Evolutionary conservation across 2,113 vertebrate species (phyloP).

Genomic region (Bungarus multicinctus): DNA sequence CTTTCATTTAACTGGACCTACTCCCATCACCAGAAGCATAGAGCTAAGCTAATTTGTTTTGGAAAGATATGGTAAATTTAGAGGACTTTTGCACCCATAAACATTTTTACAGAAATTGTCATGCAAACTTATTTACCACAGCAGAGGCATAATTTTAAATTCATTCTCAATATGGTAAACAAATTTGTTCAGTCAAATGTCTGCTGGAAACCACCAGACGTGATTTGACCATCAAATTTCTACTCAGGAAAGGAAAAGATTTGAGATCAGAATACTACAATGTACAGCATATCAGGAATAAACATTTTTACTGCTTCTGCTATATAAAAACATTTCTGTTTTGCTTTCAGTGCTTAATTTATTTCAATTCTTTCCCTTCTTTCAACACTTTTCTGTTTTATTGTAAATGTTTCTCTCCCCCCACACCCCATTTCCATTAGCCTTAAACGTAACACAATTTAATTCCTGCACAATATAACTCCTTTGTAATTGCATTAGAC

Average conservation of each 20-base stretch:
- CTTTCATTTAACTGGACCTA: constrained; percentile 42
- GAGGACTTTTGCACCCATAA: constrained; percentile 35
- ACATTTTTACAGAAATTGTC: constrained; percentile 22
- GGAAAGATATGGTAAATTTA: constrained; percentile 52
- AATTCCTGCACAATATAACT: not conserved
- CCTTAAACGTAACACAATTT: not conserved
- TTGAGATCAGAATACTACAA: constrained; percentile 6
- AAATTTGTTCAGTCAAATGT: constrained; percentile 8
- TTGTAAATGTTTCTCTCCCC: not conserved
- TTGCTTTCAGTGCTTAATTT: not conserved
- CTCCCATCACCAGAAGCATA: constrained; percentile 21
- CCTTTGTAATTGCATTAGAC: not conserved
- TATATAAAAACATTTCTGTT: not conserved
- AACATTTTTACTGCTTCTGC: not conserved
- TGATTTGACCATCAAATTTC: constrained; percentile 22
- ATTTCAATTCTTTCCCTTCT: not conserved
- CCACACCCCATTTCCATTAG: fast-evolving
- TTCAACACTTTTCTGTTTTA: not conserved
- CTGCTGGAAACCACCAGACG: constrained; percentile 21
- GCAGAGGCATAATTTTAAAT: constrained; percentile 31
- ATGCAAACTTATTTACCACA: constrained; percentile 41
- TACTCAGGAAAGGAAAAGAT: not conserved
- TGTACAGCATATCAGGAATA: not conserved
- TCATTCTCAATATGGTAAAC: not conserved
- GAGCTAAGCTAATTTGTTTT: constrained; percentile 26